Base-by-base conservation (phyloP, 2,888 invertebrate genomes). In the Gymnocheta viridis region DNA sequence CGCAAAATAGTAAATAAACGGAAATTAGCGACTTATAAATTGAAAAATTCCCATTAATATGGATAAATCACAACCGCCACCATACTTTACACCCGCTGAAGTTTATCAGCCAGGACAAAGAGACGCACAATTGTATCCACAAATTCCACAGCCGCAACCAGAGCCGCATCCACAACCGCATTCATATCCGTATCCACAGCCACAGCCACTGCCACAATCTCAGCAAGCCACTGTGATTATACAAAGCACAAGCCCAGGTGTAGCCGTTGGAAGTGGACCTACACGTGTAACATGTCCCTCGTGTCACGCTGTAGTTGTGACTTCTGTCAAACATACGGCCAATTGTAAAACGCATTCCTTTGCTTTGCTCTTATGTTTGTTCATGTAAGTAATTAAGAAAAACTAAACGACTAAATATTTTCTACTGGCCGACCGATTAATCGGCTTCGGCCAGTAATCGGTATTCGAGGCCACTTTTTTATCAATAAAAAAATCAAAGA, bases 251-350 rank as follows among this genome's bases (percentile, higher is more conserved):
- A 85, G 87, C 0, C 88, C 88, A 56, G 86, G 87, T 64, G 86
- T 88, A 32, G 86, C 89, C 14, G 87, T 90, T 19, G 88, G 89
- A 58, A 87, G 74, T 44, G 87, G 86, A 2, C 89, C 90, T 2
- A 85, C 89, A 0, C 89, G 89, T 22, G 86, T 92, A 9, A 87
- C 89, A 2, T 94, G 94, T 79, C 93, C 93, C 0, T 92, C 93
- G 1, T 94, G 94, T 84, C 90, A 89, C 4, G 91, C 92, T 0
- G 91, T 91, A 19, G 90, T 93, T 12, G 86, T 92, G 62, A 93
- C 93, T 19, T 92, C 91, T 47, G 90, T 94, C 0, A 89, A 87
- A 83, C 89, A 89, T 79, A 87, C 89, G 4, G 87, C 91, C 14
- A 90, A 88, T 4, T 85, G 89, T 5, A 89, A 89, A 22, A 91